Base-by-base conservation (phyloP, 1,140 invertebrate species). In the Hycleus phaleratus region DNA sequence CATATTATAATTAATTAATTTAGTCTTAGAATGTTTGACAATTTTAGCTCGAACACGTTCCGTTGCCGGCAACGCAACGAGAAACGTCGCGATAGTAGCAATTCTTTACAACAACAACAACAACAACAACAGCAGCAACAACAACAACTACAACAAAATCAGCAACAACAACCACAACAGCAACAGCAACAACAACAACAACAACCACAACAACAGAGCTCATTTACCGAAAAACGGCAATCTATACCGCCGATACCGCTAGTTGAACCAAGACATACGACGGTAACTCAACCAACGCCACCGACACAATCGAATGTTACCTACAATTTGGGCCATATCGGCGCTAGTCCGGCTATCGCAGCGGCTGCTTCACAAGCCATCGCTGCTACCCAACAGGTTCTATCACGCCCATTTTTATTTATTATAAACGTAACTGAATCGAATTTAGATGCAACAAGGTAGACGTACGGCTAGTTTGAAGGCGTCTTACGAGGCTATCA, bases 351-450 rank as follows among this genome's bases (percentile, higher is more conserved):
- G 69, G 90, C 94, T 0, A 94, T 97, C 56, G 93, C 93, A 0
- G 93, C 91, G 1, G 94, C 94, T 10, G 94, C 94, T 0, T 95
- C 93, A 18, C 94, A 97, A 74, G 94, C 94, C 0, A 97, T 97
- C 56, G 93, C 92, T 8, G 93, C 93, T 3, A 97, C 95, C 10
- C 93, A 97, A 68, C 93, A 96, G 78, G 84, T 87, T 71, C 61
- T 40, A 10, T 26, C 7, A 1, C 7, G 3, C 6, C 3, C 0
- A 25, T n/a, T 52, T 52, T 3, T 18, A 7, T 26, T 9, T 56
- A 11, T 47, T n/a, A 49, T 49, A 11, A 48, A 7, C 4, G 7
- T 32, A 48, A 10, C 6, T 18, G 18, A 18, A 5, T 52, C 44
- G n/a, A 9, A 10, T 53, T 12, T 57, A 88, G 82, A 94, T 97